Percentiles rank a stretch among this genome's conserved stretches.
phyloP scores from a whole-genome alignment of 2,888 invertebrate species.

The Polymixis flavicincta region DNA sequence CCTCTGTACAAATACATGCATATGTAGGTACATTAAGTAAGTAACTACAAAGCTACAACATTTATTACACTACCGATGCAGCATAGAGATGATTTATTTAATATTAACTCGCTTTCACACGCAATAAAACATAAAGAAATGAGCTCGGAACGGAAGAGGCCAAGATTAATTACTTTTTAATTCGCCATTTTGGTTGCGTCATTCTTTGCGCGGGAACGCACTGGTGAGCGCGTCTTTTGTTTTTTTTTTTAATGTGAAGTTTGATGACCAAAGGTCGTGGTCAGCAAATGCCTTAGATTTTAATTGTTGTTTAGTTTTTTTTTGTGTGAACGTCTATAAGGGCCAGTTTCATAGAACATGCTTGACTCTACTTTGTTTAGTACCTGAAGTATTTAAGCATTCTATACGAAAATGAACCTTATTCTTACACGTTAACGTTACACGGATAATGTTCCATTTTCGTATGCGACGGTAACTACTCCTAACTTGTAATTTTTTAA shows the following conservation, averaged over 20 bases:
- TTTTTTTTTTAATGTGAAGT: conserved; percentile 50
- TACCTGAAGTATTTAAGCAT: not conserved
- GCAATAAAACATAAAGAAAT: conserved; percentile 80
- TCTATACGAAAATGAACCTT: too few relatives aligned
- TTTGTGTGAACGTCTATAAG: not conserved
- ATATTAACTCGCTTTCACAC: conserved; percentile 82
- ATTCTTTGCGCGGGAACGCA: conserved; percentile 66
- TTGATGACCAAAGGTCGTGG: conserved; percentile 55
- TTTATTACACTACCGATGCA: conserved; percentile 31
- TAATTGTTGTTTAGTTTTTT: conserved; percentile 10
- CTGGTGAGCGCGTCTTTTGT: conserved; percentile 30
- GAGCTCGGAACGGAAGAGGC: conserved; percentile 76
- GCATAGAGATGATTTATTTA: conserved; percentile 76
- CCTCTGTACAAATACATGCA: not conserved
- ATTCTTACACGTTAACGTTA: not conserved
- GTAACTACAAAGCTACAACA: conserved; percentile 6
- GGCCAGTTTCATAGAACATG: not conserved
- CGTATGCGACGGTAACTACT: not conserved
- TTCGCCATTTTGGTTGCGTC: conserved; percentile 85
- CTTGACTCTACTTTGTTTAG: not conserved
- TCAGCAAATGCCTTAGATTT: conserved; percentile 20
- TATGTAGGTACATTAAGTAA: not conserved
- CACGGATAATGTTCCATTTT: not conserved
- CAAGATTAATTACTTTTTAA: conserved; percentile 87
- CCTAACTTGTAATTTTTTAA: not conserved